Evolutionary conservation across 1,140 invertebrate genomes (phyloP), one percentile per base, ranked within the genome.

Genomic region (Apis laboriosa): DNA sequence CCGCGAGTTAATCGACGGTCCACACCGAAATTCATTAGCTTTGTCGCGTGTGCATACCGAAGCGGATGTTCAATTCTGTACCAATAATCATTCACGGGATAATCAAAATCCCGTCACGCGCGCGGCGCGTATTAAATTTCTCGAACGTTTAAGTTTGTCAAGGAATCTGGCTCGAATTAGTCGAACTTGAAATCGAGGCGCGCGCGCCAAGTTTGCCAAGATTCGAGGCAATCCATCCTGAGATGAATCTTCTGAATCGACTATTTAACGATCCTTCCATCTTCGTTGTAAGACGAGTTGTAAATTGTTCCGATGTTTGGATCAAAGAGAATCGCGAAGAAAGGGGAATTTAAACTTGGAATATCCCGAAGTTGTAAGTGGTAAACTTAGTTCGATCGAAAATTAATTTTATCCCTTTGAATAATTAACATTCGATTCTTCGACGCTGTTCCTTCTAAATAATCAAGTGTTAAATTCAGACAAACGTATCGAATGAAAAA

Each of bases 51-150:
- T 43, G 43, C 56, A 66, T 78, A 17, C 56, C 66, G 34, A 2
- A n/a, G 53, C 9, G 43, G 58, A 71, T 24, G 55, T 60, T 60
- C 43, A 24, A 55, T n/a, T 70, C 19, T 51, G 9, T 3, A 34
- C 49, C 67, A 72, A 72, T 79, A 58, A 15, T 19, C 43, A 17
- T 43, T 70, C 34, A 53, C 9, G 15, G 12, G 53, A 68, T 68
- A 78, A 78, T 78, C 64, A 55, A 70, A 55, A 78, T 55, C 61
- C 17, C 55, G n/a, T 19, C 13, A 49, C 56, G 64, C 49, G 58
- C 53, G 58, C 53, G 11, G n/a, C 24, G 19, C 17, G 15, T 67
- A 56, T 19, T 49, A 67, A 43, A 77, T 51, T 55, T 43, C 58
- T 13, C 2, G 19, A 11, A 8, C 4, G 11, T 53, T 43, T 43